A percentile compares a stretch with the other conserved stretches of the same genome.
Conservation (phyloP, 2,888 invertebrate genomes). For the Glyphotaelius pellucidus region DNA sequence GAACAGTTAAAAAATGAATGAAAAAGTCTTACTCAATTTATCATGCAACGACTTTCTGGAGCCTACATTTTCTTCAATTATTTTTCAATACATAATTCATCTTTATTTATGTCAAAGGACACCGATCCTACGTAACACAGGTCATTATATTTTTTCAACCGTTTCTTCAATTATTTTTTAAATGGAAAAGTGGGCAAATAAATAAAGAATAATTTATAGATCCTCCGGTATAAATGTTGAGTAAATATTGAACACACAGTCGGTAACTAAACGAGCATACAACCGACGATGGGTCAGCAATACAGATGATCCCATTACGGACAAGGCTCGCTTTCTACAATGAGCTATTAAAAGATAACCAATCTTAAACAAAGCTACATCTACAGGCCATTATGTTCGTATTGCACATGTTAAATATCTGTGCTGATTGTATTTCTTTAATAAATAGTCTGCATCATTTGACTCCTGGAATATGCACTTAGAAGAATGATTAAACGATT, state of each 20-base stretch:
- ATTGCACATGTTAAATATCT: constrained; percentile 8
- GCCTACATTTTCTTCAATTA: too few species aligned
- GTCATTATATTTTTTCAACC: not conserved
- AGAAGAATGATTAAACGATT: not conserved
- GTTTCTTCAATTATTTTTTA: not conserved
- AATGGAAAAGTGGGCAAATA: not conserved
- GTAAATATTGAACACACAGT: constrained; percentile 5
- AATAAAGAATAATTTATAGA: not conserved
- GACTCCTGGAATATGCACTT: not conserved
- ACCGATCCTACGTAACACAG: too few species aligned
- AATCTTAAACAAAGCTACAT: constrained; percentile 36
- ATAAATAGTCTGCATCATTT: not conserved
- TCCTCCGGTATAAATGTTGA: not conserved
- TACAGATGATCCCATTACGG: constrained; percentile 13
- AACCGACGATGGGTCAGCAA: constrained; percentile 15
- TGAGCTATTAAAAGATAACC: constrained; percentile 53
- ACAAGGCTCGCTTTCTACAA: constrained; percentile 36
- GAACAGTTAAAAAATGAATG: not conserved
- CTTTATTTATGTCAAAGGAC: too few species aligned
- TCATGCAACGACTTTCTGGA: too few species aligned
- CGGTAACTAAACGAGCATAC: not conserved
- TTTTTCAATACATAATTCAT: too few species aligned
- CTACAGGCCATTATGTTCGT: not conserved
- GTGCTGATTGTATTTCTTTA: not conserved
- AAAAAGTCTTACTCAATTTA: too few species aligned